These are phyloP conservation scores for Paratrypauchen microcephalus DNA, from an alignment of 2,797 vertebrate species.

Conservation along the genomic window DNA sequence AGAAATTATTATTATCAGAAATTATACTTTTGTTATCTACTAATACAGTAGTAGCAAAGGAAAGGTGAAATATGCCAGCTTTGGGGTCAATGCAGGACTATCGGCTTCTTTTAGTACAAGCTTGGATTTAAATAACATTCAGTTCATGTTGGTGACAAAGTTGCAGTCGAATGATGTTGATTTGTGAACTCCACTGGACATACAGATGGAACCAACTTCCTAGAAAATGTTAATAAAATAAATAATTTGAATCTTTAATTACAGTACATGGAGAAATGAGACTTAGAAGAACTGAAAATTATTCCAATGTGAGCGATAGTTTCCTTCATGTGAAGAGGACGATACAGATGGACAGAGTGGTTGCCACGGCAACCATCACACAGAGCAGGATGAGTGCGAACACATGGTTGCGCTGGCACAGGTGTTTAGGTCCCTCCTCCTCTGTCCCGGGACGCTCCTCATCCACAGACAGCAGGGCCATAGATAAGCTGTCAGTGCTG, in stretches of 20 bases:
- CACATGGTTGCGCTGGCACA: slow-evolving; percentile 47
- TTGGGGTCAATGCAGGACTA: slow-evolving; percentile 33
- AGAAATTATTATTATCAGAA: no score
- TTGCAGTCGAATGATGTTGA: background rate
- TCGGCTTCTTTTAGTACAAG: slow-evolving; percentile 8
- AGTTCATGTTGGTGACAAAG: background rate
- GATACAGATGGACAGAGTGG: slow-evolving; percentile 58
- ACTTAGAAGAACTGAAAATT: background rate
- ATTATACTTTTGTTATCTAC: no score
- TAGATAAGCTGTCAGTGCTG: slow-evolving; percentile 66
- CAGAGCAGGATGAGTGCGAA: slow-evolving; percentile 51
- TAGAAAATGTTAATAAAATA: background rate
- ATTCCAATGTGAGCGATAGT: slow-evolving; percentile 6
- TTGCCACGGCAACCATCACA: slow-evolving; percentile 46
- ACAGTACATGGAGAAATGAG: background rate
- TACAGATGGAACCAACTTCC: background rate
- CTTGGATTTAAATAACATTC: background rate
- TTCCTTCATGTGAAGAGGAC: slow-evolving; percentile 59
- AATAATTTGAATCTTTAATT: background rate
- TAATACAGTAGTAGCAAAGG: no score
- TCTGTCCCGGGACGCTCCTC: slow-evolving; percentile 60
- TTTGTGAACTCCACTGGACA: background rate
- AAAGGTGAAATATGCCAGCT: slow-evolving; percentile 34
- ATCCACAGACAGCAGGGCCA: slow-evolving; percentile 65
- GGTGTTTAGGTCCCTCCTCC: slow-evolving; percentile 36